These are phyloP conservation scores for Lymantria dispar DNA, from an alignment of 2,888 invertebrate species.

Conservation along the genomic window DNA sequence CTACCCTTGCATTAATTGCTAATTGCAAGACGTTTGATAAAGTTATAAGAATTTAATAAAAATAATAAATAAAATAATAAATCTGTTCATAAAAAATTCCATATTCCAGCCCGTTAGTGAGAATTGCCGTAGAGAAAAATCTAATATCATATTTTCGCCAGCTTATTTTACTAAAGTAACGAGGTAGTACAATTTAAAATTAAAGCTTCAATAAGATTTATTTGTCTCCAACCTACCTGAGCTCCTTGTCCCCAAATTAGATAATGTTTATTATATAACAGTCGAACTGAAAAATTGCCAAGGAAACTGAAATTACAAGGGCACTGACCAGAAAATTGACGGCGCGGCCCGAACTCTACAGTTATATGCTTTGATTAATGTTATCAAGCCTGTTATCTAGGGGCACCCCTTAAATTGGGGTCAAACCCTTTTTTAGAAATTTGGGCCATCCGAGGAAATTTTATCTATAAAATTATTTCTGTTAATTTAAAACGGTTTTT, in stretches of 20 bases:
- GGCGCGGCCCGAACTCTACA: slow-evolving; percentile 46
- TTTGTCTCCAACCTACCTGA: slow-evolving; percentile 12
- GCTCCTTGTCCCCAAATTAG: slow-evolving; percentile 18
- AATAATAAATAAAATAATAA: no score
- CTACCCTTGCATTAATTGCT: no score
- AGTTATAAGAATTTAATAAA: no score
- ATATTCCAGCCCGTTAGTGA: no score
- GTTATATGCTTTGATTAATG: slow-evolving; percentile 75
- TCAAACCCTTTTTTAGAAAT: slow-evolving; percentile 46
- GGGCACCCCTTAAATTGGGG: slow-evolving; percentile 61
- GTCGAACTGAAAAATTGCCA: slow-evolving; percentile 68
- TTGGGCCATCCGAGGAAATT: slow-evolving; percentile 31
- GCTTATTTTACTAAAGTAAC: no score
- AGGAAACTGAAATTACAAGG: slow-evolving; percentile 70
- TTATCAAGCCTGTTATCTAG: slow-evolving; percentile 72
- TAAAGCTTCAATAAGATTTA: slow-evolving; percentile 14
- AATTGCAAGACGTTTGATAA: no score
- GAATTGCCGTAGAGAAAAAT: no score
- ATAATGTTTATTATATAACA: slow-evolving; percentile 58
- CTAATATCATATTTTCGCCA: no score
- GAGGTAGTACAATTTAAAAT: not conserved
- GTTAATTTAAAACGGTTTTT: slow-evolving; percentile 30
- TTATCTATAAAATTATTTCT: slow-evolving; percentile 44
- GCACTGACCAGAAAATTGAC: slow-evolving; percentile 76
- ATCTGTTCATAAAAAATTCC: no score